These are phyloP conservation scores for Carassius gibelio DNA, from an alignment of 2,113 vertebrate genomes.

Conservation along the genomic window DNA sequence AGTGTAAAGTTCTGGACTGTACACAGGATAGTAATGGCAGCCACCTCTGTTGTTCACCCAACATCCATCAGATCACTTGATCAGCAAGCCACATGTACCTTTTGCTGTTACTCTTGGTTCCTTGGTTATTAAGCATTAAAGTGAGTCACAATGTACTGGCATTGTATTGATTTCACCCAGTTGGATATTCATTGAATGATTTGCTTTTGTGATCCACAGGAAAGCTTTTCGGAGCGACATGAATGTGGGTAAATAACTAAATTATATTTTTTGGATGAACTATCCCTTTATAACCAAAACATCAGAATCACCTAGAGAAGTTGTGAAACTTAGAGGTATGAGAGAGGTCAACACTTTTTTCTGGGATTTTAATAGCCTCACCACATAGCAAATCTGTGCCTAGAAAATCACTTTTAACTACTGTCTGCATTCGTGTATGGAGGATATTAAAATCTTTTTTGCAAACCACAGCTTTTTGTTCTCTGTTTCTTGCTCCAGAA, in stretches of 20 bases:
- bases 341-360: neutral
- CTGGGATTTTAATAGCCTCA: neutral
- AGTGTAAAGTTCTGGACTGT: neutral
- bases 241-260: neutral
- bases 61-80: neutral
- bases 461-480: conserved; percentile 29
- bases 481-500: neutral
- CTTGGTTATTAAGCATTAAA: neutral
- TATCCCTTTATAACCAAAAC: neutral
- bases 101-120: neutral
- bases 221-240: neutral
- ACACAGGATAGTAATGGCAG: neutral
- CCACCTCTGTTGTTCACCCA: neutral
- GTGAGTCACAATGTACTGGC: neutral
- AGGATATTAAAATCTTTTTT: conserved; percentile 22
- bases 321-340: neutral
- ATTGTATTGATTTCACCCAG: neutral
- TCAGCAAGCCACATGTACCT: neutral
- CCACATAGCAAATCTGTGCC: neutral
- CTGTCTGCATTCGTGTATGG: neutral
- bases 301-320: neutral
- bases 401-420: conserved; percentile 24
- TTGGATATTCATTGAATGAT: neutral
- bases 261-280: neutral
- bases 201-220: too few relatives aligned